A percentile compares a stretch with the other conserved stretches of the same genome.
These are phyloP conservation scores for Esox masquinongy DNA, from an alignment of 2,797 vertebrate genomes.

Conservation along the genomic window DNA sequence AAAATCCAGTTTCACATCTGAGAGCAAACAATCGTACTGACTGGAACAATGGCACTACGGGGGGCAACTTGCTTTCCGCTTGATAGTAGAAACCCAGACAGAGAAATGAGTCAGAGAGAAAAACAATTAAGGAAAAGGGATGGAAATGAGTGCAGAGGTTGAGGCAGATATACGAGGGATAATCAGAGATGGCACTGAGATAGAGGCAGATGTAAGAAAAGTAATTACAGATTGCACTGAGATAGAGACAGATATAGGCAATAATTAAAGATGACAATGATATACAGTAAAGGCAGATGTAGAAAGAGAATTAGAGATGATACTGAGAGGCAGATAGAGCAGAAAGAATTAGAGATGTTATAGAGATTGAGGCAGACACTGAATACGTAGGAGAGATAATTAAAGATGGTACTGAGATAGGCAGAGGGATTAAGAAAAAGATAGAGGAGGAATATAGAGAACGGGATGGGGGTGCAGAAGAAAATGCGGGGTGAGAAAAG, in stretches of 20 bases:
- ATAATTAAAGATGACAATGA: too few species aligned
- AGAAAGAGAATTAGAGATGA: constrained; percentile 55
- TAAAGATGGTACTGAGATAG: constrained; percentile 62
- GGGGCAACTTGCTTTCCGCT: constrained; percentile 37
- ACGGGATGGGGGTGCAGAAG: constrained; percentile 29
- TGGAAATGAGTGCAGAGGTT: constrained; percentile 38
- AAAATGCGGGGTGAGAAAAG: constrained; percentile 38
- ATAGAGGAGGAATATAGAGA: constrained; percentile 7
- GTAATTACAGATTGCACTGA: constrained; percentile 26
- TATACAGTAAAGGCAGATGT: not conserved
- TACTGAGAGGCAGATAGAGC: not conserved
- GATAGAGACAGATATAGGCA: constrained; percentile 7
- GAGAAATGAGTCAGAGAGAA: constrained; percentile 17
- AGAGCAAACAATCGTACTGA: constrained; percentile 60
- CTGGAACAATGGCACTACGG: constrained; percentile 32
- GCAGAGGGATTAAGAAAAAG: constrained; percentile 31
- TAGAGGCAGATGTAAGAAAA: constrained; percentile 23
- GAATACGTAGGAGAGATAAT: constrained; percentile 25
- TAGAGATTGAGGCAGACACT: not conserved
- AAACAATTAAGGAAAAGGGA: constrained; percentile 24
- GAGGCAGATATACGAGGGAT: constrained; percentile 44
- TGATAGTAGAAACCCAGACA: constrained; percentile 46
- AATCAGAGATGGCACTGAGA: constrained; percentile 24
- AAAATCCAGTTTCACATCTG: constrained; percentile 63
- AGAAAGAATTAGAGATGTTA: constrained; percentile 51